These are phyloP conservation scores for Diadegma fenestrale DNA, from an alignment of 2,888 invertebrate species.

Conservation along the genomic window DNA sequence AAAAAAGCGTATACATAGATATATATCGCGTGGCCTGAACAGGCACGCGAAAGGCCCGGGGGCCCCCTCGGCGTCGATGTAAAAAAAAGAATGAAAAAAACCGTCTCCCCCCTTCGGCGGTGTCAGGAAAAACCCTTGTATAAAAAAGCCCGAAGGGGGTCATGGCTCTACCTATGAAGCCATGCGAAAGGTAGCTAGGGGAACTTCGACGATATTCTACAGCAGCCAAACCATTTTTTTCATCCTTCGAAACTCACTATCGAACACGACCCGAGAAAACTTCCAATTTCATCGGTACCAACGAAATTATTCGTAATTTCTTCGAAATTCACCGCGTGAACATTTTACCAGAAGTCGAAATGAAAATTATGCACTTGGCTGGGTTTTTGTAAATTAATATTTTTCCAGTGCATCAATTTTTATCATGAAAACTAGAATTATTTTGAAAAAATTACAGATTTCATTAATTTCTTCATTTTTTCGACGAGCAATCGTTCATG, in stretches of 20 bases:
- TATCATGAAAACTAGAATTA: neutral
- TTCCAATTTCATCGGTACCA: neutral
- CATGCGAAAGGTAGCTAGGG: constrained; percentile 72
- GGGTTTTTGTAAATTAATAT: neutral
- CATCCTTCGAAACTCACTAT: neutral
- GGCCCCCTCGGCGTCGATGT: constrained; percentile 76
- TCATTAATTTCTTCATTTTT: neutral
- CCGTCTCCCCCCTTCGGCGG: constrained; percentile 70
- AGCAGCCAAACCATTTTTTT: constrained; percentile 38
- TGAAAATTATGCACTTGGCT: neutral
- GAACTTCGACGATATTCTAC: constrained; percentile 66
- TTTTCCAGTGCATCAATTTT: neutral
- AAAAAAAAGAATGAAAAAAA: constrained; percentile 74
- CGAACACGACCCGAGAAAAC: constrained; percentile 45
- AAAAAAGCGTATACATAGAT: constrained; percentile 52
- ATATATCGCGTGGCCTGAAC: constrained; percentile 76
- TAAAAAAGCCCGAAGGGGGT: constrained; percentile 83
- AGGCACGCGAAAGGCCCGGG: constrained; percentile 75
- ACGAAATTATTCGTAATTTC: neutral
- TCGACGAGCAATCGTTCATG: neutral
- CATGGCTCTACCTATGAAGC: constrained; percentile 77
- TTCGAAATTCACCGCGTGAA: neutral
- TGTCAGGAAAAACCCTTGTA: constrained; percentile 81
- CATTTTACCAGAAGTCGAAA: neutral
- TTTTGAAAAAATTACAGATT: neutral